These are phyloP conservation scores for Lucinisca nassula DNA, from an alignment of 2,888 invertebrate species.

Conservation along the genomic window DNA sequence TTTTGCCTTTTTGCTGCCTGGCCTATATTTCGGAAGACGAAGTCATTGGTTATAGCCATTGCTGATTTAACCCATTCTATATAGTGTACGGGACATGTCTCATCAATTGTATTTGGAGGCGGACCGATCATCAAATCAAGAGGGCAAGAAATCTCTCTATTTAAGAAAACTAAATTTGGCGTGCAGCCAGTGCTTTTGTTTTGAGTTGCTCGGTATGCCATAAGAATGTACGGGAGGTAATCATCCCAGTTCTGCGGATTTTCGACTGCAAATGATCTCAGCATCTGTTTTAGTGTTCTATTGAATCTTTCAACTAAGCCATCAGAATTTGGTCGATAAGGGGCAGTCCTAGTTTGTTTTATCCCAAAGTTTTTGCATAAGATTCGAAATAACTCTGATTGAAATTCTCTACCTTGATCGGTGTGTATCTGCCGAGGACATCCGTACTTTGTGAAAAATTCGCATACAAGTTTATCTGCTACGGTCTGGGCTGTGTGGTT, in stretches of 20 bases:
- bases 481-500: not conserved
- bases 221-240: constrained; percentile 36
- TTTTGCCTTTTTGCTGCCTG: constrained; percentile 28
- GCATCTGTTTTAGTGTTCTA: not conserved
- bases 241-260: constrained; percentile 58
- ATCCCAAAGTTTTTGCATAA: not conserved
- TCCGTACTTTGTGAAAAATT: not conserved
- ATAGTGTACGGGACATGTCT: constrained; percentile 2
- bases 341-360: not conserved
- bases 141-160: constrained; percentile 35
- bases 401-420: constrained; percentile 1
- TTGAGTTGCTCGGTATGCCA: constrained; percentile 51
- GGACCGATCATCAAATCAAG: constrained; percentile 39
- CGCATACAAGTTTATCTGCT: constrained; percentile 3
- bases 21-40: not conserved
- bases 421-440: not conserved
- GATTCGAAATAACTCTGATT: not conserved
- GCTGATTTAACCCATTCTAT: not conserved
- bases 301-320: not conserved
- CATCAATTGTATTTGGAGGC: not conserved
- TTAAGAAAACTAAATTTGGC: constrained; percentile 56
- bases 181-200: constrained; percentile 45
- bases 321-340: not conserved
- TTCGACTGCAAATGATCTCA: not conserved
- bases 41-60: not conserved